These are phyloP conservation scores for Diplodus puntazzo DNA, from an alignment of 2,797 vertebrate species.

Conservation along the genomic window DNA sequence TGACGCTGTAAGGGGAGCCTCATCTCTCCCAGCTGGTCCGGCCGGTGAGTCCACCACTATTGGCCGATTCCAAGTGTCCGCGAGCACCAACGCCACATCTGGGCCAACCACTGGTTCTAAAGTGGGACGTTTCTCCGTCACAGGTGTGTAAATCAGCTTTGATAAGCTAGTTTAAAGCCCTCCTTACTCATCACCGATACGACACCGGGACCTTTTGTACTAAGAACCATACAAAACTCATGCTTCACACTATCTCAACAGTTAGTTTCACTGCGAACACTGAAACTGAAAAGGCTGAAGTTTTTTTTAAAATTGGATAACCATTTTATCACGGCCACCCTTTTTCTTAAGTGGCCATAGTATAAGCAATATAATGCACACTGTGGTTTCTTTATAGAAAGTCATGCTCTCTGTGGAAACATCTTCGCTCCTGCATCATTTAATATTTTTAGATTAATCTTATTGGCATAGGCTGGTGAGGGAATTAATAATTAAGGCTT, in stretches of 20 bases:
- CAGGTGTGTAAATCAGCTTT: slow-evolving; percentile 63
- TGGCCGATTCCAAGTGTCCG: slow-evolving; percentile 93
- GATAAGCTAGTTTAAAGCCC: neutral
- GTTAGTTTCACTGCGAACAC: neutral
- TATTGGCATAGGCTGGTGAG: neutral
- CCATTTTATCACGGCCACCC: neutral
- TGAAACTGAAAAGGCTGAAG: neutral
- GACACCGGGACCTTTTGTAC: neutral
- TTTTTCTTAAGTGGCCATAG: neutral
- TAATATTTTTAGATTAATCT: neutral
- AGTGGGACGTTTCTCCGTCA: slow-evolving; percentile 93
- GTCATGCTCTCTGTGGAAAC: neutral
- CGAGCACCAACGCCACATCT: slow-evolving; percentile 65
- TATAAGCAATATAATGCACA: neutral
- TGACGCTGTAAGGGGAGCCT: slow-evolving; percentile 68
- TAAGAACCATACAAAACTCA: neutral
- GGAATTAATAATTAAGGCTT: slow-evolving; percentile 6
- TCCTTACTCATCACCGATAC: neutral
- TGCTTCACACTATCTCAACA: neutral
- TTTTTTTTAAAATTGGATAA: neutral
- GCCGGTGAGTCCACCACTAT: slow-evolving; percentile 82
- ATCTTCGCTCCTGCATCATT: neutral
- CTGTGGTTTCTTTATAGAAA: slow-evolving; percentile 2
- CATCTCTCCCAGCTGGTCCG: slow-evolving; percentile 37
- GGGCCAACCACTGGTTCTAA: slow-evolving; percentile 65